Base-by-base conservation (phyloP, 2,113 vertebrate genomes). In the Ciconia maguari region DNA sequence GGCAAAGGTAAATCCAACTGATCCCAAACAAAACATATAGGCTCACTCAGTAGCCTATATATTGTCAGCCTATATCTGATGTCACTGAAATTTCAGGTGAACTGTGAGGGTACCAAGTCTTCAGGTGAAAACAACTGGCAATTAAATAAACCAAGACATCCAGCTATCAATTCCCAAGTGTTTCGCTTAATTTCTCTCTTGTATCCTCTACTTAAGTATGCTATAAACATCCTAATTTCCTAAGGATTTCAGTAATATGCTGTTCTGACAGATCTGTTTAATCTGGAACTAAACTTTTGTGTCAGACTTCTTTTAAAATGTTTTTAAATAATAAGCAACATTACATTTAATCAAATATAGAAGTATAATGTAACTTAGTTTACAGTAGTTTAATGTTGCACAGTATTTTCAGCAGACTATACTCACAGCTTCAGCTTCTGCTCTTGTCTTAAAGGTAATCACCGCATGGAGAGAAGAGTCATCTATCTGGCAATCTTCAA, bases 401-500 rank as follows among this genome's bases (percentile, higher is more conserved):
- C 8, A 49, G 7, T 54, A 80, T 46, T 94, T 95, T 71, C 26
- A 91, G 66, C 32, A 42, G 29, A 62, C 24, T 55, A 93, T 95
- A 98, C 98, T 98, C 97, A 99, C 99, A 98, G 98, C 99, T 98
- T 99, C 99, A 58, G 99, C 99, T 97, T 99, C 99, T 61, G 98
- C 98, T 97, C 99, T 98, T 17, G 98, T 99, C 98, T 98, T 99
- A 98, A 99, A 99, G 13, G 98, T 99, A 98, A 99, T 99, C 96
- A 99, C 98, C 0, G 99, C 99, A 91, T 98, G 98, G 91, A 98
- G 98, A 95, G 98, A 98, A 89, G 97, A 98, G 83, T 99, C 99
- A 89, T 99, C 98, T 93, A 99, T 99, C 95, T 98, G 99, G 97
- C 98, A 99, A 97, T 99, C 99, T 98, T 99, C 99, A 94, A 99